Base-by-base conservation (phyloP, 2,888 invertebrate species). In the Phorcus lineatus region DNA sequence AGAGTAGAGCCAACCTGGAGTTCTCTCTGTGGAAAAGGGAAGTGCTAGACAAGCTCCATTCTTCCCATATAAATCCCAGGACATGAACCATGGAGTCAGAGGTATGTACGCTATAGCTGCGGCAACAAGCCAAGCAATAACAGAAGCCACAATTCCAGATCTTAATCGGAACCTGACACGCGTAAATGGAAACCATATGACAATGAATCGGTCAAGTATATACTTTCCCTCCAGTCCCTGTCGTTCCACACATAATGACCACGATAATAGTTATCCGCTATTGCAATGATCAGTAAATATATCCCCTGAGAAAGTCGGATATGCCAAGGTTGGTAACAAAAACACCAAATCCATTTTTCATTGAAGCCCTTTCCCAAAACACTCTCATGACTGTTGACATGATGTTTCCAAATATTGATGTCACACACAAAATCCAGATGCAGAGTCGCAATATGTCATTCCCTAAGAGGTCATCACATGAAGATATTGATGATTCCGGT, bases 141-240 rank as follows among this genome's bases (percentile, higher is more conserved):
- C 40, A 16, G 88, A 86, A 0, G 87, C 74, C 70, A 81, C 81
- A 22, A 89, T 83, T 7, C 90, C 87, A 7, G 80, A 83, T 24
- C 83, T 84, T 11, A 83, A 57, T 11, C 86, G 88, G 52, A 92
- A 87, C 24, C 79, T 77, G 16, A 78, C 47, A n/a, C 79, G 79
- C 11, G 82, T 94, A 75, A 95, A 91, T n/a, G 95, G 95, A 82
- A 94, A 93, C 19, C 95, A 94, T 47, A 95, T 95, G 0, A 95
- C 95, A 84, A 95, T 93, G 85, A 95, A 94, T 13, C 95, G 94
- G 89, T 95, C 95, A 93, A 95, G n/a, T 74, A 77, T 2, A 31
- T 9, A 19, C 87, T 85, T 16, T 78, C 62, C 24, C 85, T 80
- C 89, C 89, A 89, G 3, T 78, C 11, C 11, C 75, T 62, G 47